phyloP scores from a whole-genome alignment of 2,888 invertebrate genomes.

The Parnassius orleans region DNA sequence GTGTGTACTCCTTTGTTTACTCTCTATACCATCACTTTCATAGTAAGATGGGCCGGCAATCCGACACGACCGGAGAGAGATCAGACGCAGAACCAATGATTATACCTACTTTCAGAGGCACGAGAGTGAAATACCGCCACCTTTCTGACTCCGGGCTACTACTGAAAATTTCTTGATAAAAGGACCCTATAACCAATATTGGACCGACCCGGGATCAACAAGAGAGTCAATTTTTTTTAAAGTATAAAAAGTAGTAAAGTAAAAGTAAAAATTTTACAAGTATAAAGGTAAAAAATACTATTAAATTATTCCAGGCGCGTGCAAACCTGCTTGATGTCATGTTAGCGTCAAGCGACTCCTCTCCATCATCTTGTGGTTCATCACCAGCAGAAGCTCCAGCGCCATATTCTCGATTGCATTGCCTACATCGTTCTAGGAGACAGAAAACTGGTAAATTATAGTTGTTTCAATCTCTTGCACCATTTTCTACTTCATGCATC shows the following conservation, averaged over 20 bases:
- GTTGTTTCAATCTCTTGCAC: conserved; percentile 26
- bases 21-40: too few relatives aligned
- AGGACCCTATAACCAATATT: too few relatives aligned
- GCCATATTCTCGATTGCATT: conserved; percentile 84
- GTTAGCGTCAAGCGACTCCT: conserved; percentile 87
- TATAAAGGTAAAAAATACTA: neutral
- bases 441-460: conserved; percentile 86
- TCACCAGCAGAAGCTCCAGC: conserved; percentile 73
- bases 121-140: too few relatives aligned
- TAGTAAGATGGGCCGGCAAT: too few relatives aligned
- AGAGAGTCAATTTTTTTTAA: neutral
- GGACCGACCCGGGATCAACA: too few relatives aligned
- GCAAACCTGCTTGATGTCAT: conserved; percentile 89
- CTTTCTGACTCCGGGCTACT: too few relatives aligned
- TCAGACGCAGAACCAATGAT: too few relatives aligned
- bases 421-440: conserved; percentile 86
- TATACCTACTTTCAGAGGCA: too few relatives aligned
- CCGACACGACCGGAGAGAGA: too few relatives aligned
- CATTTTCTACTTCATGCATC: conserved; percentile 13
- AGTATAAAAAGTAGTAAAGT: neutral
- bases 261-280: neutral
- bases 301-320: conserved; percentile 79
- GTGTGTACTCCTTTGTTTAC: too few relatives aligned
- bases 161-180: too few relatives aligned
- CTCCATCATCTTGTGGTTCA: conserved; percentile 84